Percentiles rank a stretch among this genome's conserved stretches.
These are phyloP conservation scores for Antigone vipio DNA, from an alignment of 2,113 vertebrate species.

Conservation along the genomic window DNA sequence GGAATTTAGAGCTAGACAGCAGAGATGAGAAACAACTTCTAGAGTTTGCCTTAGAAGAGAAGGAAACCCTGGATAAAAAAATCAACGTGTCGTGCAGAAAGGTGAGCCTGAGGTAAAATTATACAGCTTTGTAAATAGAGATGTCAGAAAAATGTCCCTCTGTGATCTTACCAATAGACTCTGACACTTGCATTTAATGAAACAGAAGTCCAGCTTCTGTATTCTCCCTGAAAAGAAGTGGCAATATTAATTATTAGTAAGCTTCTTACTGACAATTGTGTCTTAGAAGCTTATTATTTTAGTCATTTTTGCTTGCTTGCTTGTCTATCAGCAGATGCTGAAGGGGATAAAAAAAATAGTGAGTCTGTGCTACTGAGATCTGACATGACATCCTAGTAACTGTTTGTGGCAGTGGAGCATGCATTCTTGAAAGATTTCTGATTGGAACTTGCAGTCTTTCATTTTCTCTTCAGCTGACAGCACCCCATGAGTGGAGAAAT, in stretches of 20 bases:
- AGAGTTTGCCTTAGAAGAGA: slow-evolving; percentile 85
- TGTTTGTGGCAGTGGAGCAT: neutral
- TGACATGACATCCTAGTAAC: neutral
- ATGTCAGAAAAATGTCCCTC: neutral
- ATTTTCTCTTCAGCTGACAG: slow-evolving; percentile 44
- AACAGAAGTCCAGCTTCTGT: neutral
- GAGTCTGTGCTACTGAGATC: neutral
- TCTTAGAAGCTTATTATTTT: slow-evolving; percentile 7
- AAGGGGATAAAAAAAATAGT: neutral
- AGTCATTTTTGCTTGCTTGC: neutral
- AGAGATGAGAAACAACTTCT: slow-evolving; percentile 82
- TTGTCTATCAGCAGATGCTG: neutral
- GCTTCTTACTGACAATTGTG: neutral
- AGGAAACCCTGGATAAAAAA: slow-evolving; percentile 70
- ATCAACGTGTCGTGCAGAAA: slow-evolving; percentile 73
- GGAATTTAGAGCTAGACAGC: slow-evolving; percentile 66
- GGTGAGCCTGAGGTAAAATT: slow-evolving; percentile 67
- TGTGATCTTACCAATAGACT: neutral
- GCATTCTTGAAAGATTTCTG: slow-evolving; percentile 3
- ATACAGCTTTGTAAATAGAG: neutral
- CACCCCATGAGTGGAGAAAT: neutral
- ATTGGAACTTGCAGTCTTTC: slow-evolving; percentile 13
- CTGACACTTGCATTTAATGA: neutral
- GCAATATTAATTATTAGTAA: slow-evolving; percentile 4
- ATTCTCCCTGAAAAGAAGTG: neutral